These are phyloP conservation scores for Python bivittatus DNA, from an alignment of 2,113 vertebrate genomes.

Conservation along the genomic window DNA sequence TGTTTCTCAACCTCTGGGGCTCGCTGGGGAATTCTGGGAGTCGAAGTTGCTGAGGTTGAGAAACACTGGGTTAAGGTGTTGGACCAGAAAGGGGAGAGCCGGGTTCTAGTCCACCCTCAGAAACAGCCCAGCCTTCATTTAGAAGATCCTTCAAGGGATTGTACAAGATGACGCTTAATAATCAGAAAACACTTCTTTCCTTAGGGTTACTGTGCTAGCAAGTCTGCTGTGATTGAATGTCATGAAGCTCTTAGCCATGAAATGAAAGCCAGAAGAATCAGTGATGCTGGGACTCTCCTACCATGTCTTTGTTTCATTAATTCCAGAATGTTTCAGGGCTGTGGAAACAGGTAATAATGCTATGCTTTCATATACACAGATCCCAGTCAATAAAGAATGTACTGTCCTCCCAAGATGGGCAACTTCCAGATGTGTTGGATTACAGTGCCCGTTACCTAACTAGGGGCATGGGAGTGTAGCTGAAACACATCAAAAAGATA, in stretches of 20 bases:
- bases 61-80: neutral
- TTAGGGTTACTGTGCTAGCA: slow-evolving; percentile 76
- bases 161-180: neutral
- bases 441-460: neutral
- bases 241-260: slow-evolving; percentile 74
- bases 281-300: slow-evolving; percentile 67
- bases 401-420: neutral
- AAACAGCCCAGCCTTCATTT: neutral
- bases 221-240: slow-evolving; percentile 73
- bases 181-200: neutral
- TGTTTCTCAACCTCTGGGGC: neutral
- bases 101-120: neutral
- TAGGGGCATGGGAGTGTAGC: neutral
- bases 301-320: slow-evolving; percentile 73
- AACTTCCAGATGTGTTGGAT: neutral
- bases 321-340: slow-evolving; percentile 69
- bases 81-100: neutral
- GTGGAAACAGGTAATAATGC: slow-evolving; percentile 58
- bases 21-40: neutral
- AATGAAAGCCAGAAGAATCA: slow-evolving; percentile 59
- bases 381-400: neutral
- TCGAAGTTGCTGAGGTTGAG: neutral
- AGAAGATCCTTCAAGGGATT: neutral
- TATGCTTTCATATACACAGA: neutral
- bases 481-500: neutral